phyloP scores from a whole-genome alignment of 2,797 vertebrate species.

The Eulemur mongoz region DNA sequence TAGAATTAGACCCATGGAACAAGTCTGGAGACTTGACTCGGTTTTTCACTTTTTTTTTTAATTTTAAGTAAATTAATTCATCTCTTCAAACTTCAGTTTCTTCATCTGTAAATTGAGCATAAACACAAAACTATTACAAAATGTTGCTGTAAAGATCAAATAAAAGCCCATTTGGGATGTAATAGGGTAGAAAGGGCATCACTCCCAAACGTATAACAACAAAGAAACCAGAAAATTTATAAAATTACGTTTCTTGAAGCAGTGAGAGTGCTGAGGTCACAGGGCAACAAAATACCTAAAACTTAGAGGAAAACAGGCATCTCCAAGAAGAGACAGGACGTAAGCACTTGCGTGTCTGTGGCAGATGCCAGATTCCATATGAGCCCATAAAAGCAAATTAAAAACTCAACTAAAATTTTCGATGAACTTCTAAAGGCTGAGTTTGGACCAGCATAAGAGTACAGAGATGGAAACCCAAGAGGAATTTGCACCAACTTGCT shows the following conservation, averaged over 20 bases:
- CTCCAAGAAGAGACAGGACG: neutral
- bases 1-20: neutral
- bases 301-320: neutral
- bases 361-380: neutral
- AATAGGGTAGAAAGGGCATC: neutral
- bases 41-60: neutral
- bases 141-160: neutral
- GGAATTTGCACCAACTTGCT: fast-evolving
- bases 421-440: neutral
- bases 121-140: neutral
- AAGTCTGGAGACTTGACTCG: neutral
- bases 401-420: neutral
- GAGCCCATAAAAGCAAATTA: neutral
- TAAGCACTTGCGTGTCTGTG: neutral
- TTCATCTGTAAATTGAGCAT: neutral
- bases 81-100: neutral
- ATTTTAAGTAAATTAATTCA: neutral
- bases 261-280: neutral
- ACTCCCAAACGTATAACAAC: neutral
- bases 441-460: neutral
- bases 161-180: neutral
- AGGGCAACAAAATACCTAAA: neutral
- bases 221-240: neutral
- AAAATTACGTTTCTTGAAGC: neutral
- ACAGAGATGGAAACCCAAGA: neutral